Evolutionary conservation across 2,888 invertebrate species (phyloP), one percentile per base, ranked within the genome.

Genomic region (Sphinx pinastri): DNA sequence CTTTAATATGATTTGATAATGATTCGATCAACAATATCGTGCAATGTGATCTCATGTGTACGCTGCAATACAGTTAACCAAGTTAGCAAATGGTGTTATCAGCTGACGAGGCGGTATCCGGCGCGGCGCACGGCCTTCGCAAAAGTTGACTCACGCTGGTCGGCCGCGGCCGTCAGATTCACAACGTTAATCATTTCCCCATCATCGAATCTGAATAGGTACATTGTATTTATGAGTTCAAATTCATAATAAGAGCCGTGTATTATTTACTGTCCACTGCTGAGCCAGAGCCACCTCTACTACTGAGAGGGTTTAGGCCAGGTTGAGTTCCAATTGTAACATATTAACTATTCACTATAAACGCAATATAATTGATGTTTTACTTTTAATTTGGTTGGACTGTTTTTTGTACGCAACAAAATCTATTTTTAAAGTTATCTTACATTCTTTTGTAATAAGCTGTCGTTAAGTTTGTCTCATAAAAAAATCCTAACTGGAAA

Each of bases 111-210:
- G 80, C 80, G 82, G 84, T 79, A 85, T 88, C 88, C 88, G 88
- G 84, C 82, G 74, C 88, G 88, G 84, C 82, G 74, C 72, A 74
- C 79, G 88, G 79, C 90, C 88, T 89, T 88, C 87, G 79, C 74
- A 71, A 73, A 79, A 79, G 78, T 79, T 82, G 88, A 90, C 84
- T 91, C 90, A 89, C 82, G 81, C 81, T 63, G 63, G 49, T 49
- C 75, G 79, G 79, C 76, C 81, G 77, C 77, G 73, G 67, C 74
- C 79, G 81, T 82, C 84, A 83, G 82, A 82, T 83, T 87, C 84
- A 81, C 84, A 83, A 84, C 82, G 84, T 84, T 83, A 85, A 84
- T 84, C 83, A 82, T 79, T 74, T 63, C 47, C 47, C 12, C 63
- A 49, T 63, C 49, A 49, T 63, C 63, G 19, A 63, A 63, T 63